Evolutionary conservation across 2,888 invertebrate genomes (phyloP).

Genomic region (Rhopalosiphum nymphaeae): DNA sequence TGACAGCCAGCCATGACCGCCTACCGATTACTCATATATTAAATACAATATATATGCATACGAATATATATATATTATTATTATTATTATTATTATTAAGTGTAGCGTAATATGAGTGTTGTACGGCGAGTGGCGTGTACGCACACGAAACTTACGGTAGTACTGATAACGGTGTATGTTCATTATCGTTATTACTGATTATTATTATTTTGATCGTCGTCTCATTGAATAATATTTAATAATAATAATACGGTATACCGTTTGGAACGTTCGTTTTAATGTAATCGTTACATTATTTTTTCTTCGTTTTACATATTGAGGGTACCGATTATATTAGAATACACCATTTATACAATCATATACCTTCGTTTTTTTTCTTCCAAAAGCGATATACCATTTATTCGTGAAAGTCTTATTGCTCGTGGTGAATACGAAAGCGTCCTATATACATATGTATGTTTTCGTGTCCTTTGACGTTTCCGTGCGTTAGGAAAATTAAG

Average conservation of each 20-base stretch:
- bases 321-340: background rate
- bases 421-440: background rate
- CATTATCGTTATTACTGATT: background rate
- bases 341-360: background rate
- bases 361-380: background rate
- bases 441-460: background rate
- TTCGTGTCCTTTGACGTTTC: background rate
- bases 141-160: background rate
- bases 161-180: background rate
- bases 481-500: background rate
- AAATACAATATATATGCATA: background rate
- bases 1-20: slow-evolving; percentile 16
- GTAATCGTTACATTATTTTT: background rate
- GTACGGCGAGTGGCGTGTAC: background rate
- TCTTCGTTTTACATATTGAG: background rate
- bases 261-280: background rate
- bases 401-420: background rate
- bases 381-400: background rate
- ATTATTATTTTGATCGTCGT: background rate
- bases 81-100: background rate
- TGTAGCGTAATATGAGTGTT: background rate
- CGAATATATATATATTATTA: background rate
- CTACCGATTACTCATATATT: background rate
- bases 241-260: too few relatives aligned
- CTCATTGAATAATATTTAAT: background rate